phyloP scores from a whole-genome alignment of 2,113 vertebrate genomes.

The Isurus oxyrinchus region DNA sequence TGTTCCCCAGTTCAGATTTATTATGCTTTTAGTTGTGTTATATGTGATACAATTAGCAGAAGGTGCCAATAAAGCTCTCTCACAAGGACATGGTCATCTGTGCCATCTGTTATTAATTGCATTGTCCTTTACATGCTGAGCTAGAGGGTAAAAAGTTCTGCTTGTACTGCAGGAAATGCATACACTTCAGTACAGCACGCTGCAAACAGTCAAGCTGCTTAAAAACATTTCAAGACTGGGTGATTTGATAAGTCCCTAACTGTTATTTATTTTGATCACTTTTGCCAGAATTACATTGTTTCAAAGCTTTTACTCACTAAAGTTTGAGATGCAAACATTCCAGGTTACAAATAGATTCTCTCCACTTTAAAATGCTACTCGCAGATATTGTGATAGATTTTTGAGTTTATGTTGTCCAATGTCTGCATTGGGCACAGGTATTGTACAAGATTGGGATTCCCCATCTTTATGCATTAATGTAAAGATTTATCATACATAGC shows the following conservation, averaged over 20 bases:
- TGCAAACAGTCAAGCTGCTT: constrained; percentile 46
- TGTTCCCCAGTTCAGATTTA: constrained; percentile 84
- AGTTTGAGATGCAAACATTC: neutral
- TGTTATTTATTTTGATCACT: constrained; percentile 1
- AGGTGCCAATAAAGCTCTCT: constrained; percentile 82
- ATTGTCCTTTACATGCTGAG: constrained; percentile 71
- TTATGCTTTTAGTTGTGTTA: constrained; percentile 96
- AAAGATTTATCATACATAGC: neutral
- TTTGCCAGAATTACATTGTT: neutral
- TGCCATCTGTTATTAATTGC: constrained; percentile 93
- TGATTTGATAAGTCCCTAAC: neutral
- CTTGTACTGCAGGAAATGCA: constrained; percentile 53
- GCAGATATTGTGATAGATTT: neutral
- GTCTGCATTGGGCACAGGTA: neutral
- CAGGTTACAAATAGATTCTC: neutral
- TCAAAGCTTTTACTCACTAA: constrained; percentile 19
- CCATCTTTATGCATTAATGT: neutral
- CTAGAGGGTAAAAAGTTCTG: constrained; percentile 65
- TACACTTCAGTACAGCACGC: constrained; percentile 58
- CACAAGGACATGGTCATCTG: constrained; percentile 85
- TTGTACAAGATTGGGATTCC: neutral
- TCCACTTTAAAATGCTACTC: neutral
- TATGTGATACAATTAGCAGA: constrained; percentile 91
- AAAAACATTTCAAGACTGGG: neutral
- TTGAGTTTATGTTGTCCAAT: too few relatives aligned